These are phyloP conservation scores for Ranitomeya variabilis DNA, from an alignment of 2,113 vertebrate genomes.

Conservation along the genomic window DNA sequence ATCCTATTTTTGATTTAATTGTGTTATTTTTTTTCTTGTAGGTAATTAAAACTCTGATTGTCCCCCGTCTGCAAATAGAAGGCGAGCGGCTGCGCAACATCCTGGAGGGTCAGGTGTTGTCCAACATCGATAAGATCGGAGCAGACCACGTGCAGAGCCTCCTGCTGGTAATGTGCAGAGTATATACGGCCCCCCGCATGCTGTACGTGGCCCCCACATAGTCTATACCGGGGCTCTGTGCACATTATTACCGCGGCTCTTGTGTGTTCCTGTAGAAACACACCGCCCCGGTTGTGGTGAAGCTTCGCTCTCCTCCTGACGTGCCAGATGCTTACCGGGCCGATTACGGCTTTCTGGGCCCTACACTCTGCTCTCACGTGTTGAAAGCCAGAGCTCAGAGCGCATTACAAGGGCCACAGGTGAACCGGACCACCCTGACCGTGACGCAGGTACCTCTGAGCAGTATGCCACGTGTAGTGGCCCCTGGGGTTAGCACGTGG, in stretches of 20 bases:
- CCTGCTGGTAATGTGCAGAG: conserved; percentile 75
- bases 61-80: conserved; percentile 83
- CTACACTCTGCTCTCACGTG: conserved; percentile 87
- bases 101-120: conserved; percentile 84
- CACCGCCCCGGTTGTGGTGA: conserved; percentile 87
- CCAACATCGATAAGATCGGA: conserved; percentile 90
- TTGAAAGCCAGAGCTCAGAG: conserved; percentile 89
- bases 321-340: conserved; percentile 82
- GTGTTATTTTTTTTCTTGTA: conserved; percentile 57
- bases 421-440: conserved; percentile 91
- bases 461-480: background rate
- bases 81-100: conserved; percentile 84
- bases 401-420: conserved; percentile 87
- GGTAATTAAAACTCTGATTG: conserved; percentile 91
- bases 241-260: too few species aligned
- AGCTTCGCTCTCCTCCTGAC: conserved; percentile 83
- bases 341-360: conserved; percentile 86
- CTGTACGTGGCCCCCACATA: too few species aligned
- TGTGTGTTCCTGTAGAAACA: conserved; percentile 77
- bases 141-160: conserved; percentile 90
- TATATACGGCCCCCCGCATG: too few species aligned
- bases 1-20: background rate
- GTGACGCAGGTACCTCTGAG: conserved; percentile 83
- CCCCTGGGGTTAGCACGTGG: background rate
- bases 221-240: too few species aligned